Percentiles rank a stretch among this genome's conserved stretches.
These are phyloP conservation scores for Eristalis arbustorum DNA, from an alignment of 2,888 invertebrate species.

Conservation along the genomic window DNA sequence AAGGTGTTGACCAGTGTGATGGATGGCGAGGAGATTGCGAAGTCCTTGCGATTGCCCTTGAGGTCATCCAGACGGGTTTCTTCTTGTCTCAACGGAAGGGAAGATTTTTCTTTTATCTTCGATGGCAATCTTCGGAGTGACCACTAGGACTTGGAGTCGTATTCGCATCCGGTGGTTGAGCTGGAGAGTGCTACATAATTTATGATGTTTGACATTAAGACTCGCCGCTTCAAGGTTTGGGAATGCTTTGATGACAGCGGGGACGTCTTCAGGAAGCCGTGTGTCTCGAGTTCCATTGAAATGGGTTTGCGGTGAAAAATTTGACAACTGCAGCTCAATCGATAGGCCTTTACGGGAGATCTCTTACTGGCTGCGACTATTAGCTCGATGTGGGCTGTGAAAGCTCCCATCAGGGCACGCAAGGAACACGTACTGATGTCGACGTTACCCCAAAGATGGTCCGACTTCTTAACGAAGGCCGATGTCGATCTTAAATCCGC, in stretches of 20 bases:
- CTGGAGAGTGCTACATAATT: not conserved
- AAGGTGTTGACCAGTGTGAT: conserved; percentile 54
- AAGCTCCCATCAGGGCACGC: too few relatives aligned
- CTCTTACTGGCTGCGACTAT: too few relatives aligned
- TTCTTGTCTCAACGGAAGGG: not conserved
- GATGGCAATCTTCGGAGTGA: not conserved
- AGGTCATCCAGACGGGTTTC: not conserved
- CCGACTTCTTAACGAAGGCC: too few relatives aligned
- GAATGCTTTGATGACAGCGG: too few relatives aligned
- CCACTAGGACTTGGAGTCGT: not conserved
- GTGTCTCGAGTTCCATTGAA: not conserved
- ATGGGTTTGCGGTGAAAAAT: not conserved
- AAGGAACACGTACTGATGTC: too few relatives aligned
- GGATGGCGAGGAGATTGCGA: conserved; percentile 5
- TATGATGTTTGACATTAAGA: too few relatives aligned
- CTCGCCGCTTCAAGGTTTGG: not conserved
- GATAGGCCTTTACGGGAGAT: too few relatives aligned
- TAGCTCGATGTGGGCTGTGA: too few relatives aligned
- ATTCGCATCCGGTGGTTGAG: not conserved
- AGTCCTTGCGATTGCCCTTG: not conserved
- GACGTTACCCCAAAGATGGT: too few relatives aligned
- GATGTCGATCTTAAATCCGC: too few relatives aligned
- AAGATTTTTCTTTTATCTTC: not conserved
- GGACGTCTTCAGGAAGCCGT: not conserved
- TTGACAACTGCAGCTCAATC: too few relatives aligned